Evolutionary conservation across 2,888 invertebrate species (phyloP).

Genomic region (Proisotoma minuta): DNA sequence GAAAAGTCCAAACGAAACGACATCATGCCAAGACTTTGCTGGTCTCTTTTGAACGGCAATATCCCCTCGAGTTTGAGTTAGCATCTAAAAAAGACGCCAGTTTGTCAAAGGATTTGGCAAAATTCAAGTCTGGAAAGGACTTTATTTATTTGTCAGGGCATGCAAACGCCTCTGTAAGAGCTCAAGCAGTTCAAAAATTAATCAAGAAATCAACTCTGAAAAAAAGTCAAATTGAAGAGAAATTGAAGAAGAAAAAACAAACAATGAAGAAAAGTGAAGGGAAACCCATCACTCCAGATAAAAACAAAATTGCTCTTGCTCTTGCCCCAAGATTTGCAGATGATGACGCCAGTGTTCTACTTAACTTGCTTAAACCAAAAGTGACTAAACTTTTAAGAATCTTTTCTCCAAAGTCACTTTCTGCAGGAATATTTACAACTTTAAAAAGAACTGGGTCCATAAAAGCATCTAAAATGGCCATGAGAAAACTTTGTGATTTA

Average conservation of each 20-base stretch:
- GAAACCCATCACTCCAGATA: slow-evolving; percentile 49
- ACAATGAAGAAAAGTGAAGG: slow-evolving; percentile 12
- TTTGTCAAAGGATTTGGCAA: slow-evolving; percentile 48
- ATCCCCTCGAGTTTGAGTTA: slow-evolving; percentile 67
- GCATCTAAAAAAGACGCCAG: slow-evolving; percentile 57
- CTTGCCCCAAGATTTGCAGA: slow-evolving; percentile 65
- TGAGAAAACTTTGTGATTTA: slow-evolving; percentile 32
- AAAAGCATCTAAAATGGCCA: slow-evolving; percentile 24
- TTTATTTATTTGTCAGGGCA: slow-evolving; percentile 71
- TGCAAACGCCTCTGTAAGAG: slow-evolving; percentile 61
- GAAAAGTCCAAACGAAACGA: slow-evolving; percentile 5
- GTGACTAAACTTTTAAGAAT: slow-evolving; percentile 51
- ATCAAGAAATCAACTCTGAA: slow-evolving; percentile 52
- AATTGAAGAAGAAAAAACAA: not conserved
- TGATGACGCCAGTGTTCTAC: slow-evolving; percentile 62
- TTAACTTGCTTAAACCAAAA: slow-evolving; percentile 53
- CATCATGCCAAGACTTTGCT: slow-evolving; percentile 59
- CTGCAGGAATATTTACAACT: slow-evolving; percentile 56
- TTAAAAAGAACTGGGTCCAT: slow-evolving; percentile 51
- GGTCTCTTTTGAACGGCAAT: slow-evolving; percentile 63
- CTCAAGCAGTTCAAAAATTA: slow-evolving; percentile 64
- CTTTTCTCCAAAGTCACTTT: slow-evolving; percentile 49
- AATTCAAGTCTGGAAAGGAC: slow-evolving; percentile 49
- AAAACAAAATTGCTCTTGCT: slow-evolving; percentile 62
- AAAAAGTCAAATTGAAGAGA: not conserved